Percentiles rank a stretch among this genome's conserved stretches.
phyloP scores from a whole-genome alignment of 2,113 vertebrate genomes.

The Fregetta grallaria region DNA sequence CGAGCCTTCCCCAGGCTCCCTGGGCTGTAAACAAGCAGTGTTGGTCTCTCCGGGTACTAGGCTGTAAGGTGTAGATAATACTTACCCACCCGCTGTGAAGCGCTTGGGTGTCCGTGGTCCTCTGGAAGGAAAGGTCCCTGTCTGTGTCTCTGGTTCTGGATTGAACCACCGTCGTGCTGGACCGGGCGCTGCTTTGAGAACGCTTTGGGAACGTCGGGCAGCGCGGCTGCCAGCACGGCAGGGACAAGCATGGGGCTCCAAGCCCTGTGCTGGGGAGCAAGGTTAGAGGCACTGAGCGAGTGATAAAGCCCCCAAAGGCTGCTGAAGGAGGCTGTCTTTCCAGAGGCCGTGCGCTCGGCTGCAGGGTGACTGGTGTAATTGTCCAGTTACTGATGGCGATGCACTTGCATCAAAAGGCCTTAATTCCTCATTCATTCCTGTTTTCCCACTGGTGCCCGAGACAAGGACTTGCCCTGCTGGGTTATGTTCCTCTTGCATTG shows the following conservation, averaged over 20 bases:
- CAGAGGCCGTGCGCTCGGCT: neutral
- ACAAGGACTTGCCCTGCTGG: neutral
- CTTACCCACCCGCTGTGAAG: neutral
- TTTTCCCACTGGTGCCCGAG: neutral
- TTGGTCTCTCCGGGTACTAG: neutral
- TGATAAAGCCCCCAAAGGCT: neutral
- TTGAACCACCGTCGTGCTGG: neutral
- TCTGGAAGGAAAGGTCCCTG: neutral
- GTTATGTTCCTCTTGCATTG: neutral
- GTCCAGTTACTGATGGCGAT: neutral
- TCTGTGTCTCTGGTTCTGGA: neutral
- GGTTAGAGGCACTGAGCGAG: neutral
- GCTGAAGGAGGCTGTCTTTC: neutral
- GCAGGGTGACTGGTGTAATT: neutral
- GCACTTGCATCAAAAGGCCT: neutral
- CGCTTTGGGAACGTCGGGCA: neutral
- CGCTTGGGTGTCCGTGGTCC: neutral
- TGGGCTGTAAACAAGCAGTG: neutral
- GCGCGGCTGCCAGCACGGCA: rapidly evolving
- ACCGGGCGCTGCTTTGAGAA: neutral
- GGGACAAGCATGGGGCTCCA: neutral
- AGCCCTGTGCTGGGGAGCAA: neutral
- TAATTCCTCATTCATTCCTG: neutral
- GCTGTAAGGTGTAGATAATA: neutral
- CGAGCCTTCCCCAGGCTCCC: neutral